These are phyloP conservation scores for Drosophila parthenogenetica DNA, from an alignment of 2,888 invertebrate species.

Conservation along the genomic window DNA sequence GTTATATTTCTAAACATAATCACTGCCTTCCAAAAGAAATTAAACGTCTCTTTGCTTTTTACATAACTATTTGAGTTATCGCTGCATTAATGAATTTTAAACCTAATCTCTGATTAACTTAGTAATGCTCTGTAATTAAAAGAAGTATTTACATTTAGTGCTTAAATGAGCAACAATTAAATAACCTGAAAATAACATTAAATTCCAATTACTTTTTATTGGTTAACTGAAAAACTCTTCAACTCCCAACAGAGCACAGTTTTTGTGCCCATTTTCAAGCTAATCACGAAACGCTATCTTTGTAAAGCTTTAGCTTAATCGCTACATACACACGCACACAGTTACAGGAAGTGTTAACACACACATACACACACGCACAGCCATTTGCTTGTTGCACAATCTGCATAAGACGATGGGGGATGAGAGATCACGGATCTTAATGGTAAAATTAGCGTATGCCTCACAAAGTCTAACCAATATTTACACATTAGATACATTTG, in stretches of 20 bases:
- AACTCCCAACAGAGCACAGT: background rate
- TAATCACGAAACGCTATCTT: conserved; percentile 2
- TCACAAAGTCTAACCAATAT: conserved; percentile 64
- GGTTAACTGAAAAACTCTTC: background rate
- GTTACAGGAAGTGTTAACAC: conserved; percentile 40
- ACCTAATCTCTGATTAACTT: too few relatives aligned
- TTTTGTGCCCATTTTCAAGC: conserved; percentile 3
- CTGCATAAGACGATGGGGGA: conserved; percentile 2
- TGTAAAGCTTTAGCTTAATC: background rate
- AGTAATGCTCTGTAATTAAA: too few relatives aligned
- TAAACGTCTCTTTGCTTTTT: too few relatives aligned
- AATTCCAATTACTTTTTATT: background rate
- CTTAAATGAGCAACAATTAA: background rate
- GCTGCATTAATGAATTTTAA: too few relatives aligned
- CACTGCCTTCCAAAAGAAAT: too few relatives aligned
- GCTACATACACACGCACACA: background rate
- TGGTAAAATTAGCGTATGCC: conserved; percentile 51
- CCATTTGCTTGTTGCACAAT: conserved; percentile 32
- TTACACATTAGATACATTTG: conserved; percentile 26
- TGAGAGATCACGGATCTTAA: conserved; percentile 26
- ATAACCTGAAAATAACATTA: background rate
- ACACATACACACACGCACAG: conserved; percentile 5
- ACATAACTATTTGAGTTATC: too few relatives aligned
- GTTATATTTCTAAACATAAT: too few relatives aligned
- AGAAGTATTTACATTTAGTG: background rate